Evolutionary conservation across 2,888 invertebrate genomes (phyloP).

Genomic region (Protodeltote pygarga): DNA sequence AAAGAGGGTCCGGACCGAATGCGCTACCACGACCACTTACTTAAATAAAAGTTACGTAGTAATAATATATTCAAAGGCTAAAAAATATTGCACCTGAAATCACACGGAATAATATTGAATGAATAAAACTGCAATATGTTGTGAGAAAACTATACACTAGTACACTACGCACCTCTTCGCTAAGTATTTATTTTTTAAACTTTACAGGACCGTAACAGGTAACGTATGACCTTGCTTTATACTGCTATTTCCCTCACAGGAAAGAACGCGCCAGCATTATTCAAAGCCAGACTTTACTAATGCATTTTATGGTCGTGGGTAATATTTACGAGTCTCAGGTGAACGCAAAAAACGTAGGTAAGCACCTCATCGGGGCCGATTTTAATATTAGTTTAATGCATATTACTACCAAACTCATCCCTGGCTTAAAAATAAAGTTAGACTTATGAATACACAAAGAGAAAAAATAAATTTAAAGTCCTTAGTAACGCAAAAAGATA

Average conservation of each 20-base stretch:
- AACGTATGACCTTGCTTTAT: conserved; percentile 54
- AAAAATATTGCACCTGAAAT: neutral
- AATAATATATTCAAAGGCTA: too few species aligned
- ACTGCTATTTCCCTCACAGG: conserved; percentile 52
- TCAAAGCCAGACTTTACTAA: conserved; percentile 80
- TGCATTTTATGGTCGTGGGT: conserved; percentile 80
- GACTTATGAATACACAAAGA: conserved; percentile 32
- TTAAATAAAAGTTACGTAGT: too few species aligned
- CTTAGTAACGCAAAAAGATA: conserved; percentile 38
- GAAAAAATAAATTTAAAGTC: conserved; percentile 36
- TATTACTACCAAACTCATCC: conserved; percentile 35
- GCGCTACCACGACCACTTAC: too few species aligned
- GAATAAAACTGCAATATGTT: too few species aligned
- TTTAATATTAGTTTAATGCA: conserved; percentile 61
- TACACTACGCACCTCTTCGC: too few species aligned
- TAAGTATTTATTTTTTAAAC: conserved; percentile 47
- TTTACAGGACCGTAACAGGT: conserved; percentile 42
- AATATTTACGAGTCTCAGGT: conserved; percentile 82
- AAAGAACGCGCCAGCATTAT: conserved; percentile 71
- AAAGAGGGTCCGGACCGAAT: too few species aligned
- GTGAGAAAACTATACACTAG: too few species aligned
- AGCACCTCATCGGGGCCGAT: conserved; percentile 69
- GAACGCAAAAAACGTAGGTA: conserved; percentile 70
- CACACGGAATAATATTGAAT: neutral
- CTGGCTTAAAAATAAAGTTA: conserved; percentile 30